Conservation (phyloP, 1,140 invertebrate genomes). For the Trichonephila clavipes region DNA sequence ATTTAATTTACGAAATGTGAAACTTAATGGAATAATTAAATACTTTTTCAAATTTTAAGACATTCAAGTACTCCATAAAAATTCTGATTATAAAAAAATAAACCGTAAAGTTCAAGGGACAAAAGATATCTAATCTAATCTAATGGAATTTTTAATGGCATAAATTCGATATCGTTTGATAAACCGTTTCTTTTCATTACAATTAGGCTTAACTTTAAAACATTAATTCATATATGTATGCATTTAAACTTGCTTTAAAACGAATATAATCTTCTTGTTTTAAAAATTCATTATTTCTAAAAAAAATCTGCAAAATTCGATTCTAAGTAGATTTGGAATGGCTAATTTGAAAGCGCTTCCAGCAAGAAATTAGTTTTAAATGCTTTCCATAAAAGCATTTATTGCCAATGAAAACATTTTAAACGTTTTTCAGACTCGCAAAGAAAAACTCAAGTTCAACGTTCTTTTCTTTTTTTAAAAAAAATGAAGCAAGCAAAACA, state of each 20-base stretch:
- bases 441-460: not conserved
- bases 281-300: not conserved
- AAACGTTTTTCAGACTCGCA: not conserved
- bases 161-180: too few species aligned
- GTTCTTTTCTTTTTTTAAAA: not conserved
- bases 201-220: too few species aligned
- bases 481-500: not conserved
- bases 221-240: too few species aligned
- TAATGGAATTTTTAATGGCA: too few species aligned
- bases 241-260: not conserved
- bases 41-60: too few species aligned
- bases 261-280: not conserved
- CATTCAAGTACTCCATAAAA: too few species aligned
- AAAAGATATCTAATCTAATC: too few species aligned
- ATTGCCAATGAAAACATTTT: conserved; percentile 12
- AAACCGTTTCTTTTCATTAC: too few species aligned
- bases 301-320: not conserved
- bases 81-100: too few species aligned
- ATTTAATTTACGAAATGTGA: too few species aligned
- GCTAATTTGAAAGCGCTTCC: not conserved
- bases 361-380: conserved; percentile 36
- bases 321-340: not conserved
- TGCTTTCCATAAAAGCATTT: not conserved
- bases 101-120: too few species aligned
- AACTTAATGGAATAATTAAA: too few species aligned